Base-by-base conservation (phyloP, 2,797 vertebrate genomes). In the Sebastes melanostomus region DNA sequence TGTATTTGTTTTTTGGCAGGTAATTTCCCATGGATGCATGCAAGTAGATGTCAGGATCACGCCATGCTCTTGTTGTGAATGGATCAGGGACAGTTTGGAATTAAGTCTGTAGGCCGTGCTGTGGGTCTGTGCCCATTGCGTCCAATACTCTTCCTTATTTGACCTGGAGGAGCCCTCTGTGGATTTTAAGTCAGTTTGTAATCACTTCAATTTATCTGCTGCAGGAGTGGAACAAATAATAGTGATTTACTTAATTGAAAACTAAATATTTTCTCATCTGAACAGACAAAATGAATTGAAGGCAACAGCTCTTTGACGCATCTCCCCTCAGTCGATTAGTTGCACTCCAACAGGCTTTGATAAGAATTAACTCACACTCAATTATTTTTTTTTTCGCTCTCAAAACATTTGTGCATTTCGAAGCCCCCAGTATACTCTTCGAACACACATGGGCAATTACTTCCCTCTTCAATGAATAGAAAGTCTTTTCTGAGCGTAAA, bases 181-280 rank as follows among this genome's bases (percentile, higher is more conserved):
- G 87, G 81, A 84, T 92, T 92, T 90, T 73, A 87, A 93, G 83
- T 89, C 89, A 77, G 73, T 84, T 84, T 89, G 75, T 89, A 95
- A 94, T 95, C 89, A 86, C 90, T 93, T 90, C 80, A 89, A 92
- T 92, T 94, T 93, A 93, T 94, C 93, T 90, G 90, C 88, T 87
- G 90, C 91, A 89, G 83, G 80, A 88, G 87, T 91, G 93, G 91
- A 95, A 94, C 93, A 93, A 95, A 96, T 94, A 93, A 95, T 90
- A 93, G 93, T 91, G 93, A 95, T 96, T 95, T 92, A 87, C 91
- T 93, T 95, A 94, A 96, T 95, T 96, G 93, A 96, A 96, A 96
- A 95, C 89, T 85, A 94, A 95, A 94, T 92, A 94, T 94, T 94
- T 94, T 94, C 89, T 94, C 92, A 92, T 94, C 89, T 93, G 91